Conservation (phyloP, 2,113 vertebrate species). For the Nymphicus hollandicus region DNA sequence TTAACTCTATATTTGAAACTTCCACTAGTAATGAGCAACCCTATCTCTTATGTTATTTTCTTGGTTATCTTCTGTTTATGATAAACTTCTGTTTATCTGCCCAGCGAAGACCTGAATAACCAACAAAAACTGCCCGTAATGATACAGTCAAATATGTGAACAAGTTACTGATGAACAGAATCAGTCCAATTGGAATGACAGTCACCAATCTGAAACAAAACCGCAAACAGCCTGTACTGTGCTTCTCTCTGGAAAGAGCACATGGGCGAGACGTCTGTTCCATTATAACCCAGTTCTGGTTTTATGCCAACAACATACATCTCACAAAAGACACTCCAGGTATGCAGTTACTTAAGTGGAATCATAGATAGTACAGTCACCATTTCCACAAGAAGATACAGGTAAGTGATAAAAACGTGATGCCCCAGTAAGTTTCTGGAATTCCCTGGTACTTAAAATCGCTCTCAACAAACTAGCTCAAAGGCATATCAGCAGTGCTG, state of each 20-base stretch:
- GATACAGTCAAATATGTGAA: neutral
- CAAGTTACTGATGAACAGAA: neutral
- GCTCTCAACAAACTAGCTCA: neutral
- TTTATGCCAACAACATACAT: neutral
- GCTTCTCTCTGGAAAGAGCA: neutral
- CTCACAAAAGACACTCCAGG: neutral
- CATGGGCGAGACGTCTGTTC: accelerated
- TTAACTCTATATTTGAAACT: neutral
- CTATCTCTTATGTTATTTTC: neutral
- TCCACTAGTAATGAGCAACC: neutral
- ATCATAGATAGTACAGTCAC: neutral
- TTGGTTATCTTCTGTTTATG: neutral
- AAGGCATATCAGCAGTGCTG: neutral
- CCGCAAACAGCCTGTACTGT: neutral
- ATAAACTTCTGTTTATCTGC: neutral
- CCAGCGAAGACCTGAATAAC: neutral
- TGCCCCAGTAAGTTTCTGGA: neutral
- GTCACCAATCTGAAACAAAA: neutral
- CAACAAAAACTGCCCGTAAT: neutral
- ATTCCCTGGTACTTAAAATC: neutral
- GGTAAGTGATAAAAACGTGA: neutral
- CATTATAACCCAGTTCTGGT: neutral
- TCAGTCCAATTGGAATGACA: neutral
- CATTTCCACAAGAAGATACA: neutral
- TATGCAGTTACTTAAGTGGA: neutral